A percentile compares a stretch with the other conserved stretches of the same genome.
Conservation (phyloP, 2,113 vertebrate species). For the Pelobates fuscus region DNA sequence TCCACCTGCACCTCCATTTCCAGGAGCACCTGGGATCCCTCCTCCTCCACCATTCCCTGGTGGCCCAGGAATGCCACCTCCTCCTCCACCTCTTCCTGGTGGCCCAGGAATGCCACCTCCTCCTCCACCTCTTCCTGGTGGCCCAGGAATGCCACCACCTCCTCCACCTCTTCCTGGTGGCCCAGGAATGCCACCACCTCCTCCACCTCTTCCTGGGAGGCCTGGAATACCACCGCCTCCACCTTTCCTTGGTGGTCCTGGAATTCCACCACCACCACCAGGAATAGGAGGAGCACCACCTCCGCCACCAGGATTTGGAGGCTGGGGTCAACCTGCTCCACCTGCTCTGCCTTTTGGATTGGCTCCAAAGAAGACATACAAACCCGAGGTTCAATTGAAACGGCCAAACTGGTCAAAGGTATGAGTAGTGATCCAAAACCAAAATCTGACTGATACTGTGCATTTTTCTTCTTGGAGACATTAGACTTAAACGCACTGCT, state of each 20-base stretch:
- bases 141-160: constrained; percentile 48
- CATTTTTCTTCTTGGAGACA: too few relatives aligned
- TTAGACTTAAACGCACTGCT: too few relatives aligned
- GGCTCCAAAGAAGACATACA: constrained; percentile 78
- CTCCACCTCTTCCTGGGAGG: constrained; percentile 67
- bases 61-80: constrained; percentile 56
- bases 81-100: constrained; percentile 33
- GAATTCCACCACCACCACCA: constrained; percentile 63
- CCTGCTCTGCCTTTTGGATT: constrained; percentile 73
- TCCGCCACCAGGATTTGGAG: constrained; percentile 61
- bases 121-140: constrained; percentile 59
- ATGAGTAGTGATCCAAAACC: background rate
- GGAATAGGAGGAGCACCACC: constrained; percentile 40
- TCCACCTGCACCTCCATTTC: constrained; percentile 58
- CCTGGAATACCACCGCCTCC: constrained; percentile 63
- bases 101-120: background rate
- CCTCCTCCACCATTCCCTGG: constrained; percentile 52
- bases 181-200: constrained; percentile 56
- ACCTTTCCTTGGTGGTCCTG: constrained; percentile 59
- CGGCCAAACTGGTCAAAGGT: constrained; percentile 88
- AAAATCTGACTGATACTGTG: too few relatives aligned
- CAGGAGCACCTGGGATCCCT: constrained; percentile 51
- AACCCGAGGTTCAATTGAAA: constrained; percentile 76
- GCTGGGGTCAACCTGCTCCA: constrained; percentile 63
- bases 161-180: constrained; percentile 61